Conservation (phyloP, 35 echinoderm and acorn worm species). For the Hemicentrotus pulcherrimus region DNA sequence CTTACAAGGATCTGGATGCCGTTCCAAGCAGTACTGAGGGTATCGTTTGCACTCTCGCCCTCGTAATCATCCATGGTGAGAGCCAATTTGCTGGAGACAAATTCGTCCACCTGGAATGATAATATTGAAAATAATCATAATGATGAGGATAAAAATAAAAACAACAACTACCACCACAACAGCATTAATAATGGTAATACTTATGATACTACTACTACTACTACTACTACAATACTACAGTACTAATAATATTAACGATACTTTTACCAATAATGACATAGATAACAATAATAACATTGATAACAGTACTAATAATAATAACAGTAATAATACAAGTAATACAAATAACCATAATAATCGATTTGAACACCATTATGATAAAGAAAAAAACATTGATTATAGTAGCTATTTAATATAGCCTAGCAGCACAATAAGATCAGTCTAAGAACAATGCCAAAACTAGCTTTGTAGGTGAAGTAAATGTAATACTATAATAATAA, state of each 20-base stretch:
- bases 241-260: neutral
- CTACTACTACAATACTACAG: neutral
- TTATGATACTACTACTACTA: neutral
- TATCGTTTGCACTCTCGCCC: neutral
- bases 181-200: neutral
- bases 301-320: too few relatives aligned
- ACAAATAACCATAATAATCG: too few relatives aligned
- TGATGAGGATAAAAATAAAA: neutral
- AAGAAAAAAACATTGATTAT: too few relatives aligned
- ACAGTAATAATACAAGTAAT: too few relatives aligned
- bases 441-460: too few relatives aligned
- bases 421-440: too few relatives aligned
- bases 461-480: too few relatives aligned
- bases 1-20: constrained; percentile 74
- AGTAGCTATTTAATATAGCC: too few relatives aligned
- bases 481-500: too few relatives aligned
- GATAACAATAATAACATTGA: too few relatives aligned
- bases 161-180: neutral
- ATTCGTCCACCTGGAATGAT: constrained; percentile 59
- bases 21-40: constrained; percentile 71
- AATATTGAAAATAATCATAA: neutral
- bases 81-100: constrained; percentile 28
- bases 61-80: constrained; percentile 64
- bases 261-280: neutral
- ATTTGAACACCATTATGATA: too few relatives aligned